Evolutionary conservation across 2,797 vertebrate genomes (phyloP).

Genomic region (Phoxinus dragarum): DNA sequence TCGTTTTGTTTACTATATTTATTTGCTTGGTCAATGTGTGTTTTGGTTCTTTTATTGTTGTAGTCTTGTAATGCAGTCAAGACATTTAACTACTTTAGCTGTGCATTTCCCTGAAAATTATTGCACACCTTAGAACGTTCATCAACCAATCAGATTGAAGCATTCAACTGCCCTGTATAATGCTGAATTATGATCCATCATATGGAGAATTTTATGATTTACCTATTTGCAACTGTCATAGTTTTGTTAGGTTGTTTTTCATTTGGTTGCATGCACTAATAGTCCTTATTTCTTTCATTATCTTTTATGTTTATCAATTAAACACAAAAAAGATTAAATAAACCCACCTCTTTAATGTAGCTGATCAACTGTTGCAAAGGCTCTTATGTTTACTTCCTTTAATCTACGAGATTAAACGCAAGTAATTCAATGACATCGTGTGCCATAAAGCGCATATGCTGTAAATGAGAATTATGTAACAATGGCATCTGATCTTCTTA

Average conservation of each 20-base stretch:
- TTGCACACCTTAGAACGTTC: too few relatives aligned
- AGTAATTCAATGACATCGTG: constrained; percentile 27
- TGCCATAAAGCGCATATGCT: constrained; percentile 5
- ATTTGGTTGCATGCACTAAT: neutral
- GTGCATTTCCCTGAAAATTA: too few relatives aligned
- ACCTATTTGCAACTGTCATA: neutral
- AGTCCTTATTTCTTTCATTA: neutral
- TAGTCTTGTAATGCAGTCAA: too few relatives aligned
- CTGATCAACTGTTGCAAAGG: neutral
- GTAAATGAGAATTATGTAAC: constrained; percentile 37
- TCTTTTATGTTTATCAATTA: neutral
- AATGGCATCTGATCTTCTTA: constrained; percentile 40
- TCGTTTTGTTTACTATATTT: too few relatives aligned
- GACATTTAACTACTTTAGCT: too few relatives aligned
- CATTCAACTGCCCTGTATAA: neutral
- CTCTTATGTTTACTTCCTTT: constrained; percentile 9
- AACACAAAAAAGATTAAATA: neutral
- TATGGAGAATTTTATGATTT: neutral
- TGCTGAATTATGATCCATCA: neutral
- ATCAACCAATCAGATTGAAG: too few relatives aligned
- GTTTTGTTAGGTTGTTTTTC: neutral
- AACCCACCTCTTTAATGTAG: neutral
- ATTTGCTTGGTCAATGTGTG: too few relatives aligned
- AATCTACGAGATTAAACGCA: constrained; percentile 26
- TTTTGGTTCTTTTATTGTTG: too few relatives aligned